Conservation (phyloP, 2,888 invertebrate genomes). For the Tenthredo mesomela region DNA sequence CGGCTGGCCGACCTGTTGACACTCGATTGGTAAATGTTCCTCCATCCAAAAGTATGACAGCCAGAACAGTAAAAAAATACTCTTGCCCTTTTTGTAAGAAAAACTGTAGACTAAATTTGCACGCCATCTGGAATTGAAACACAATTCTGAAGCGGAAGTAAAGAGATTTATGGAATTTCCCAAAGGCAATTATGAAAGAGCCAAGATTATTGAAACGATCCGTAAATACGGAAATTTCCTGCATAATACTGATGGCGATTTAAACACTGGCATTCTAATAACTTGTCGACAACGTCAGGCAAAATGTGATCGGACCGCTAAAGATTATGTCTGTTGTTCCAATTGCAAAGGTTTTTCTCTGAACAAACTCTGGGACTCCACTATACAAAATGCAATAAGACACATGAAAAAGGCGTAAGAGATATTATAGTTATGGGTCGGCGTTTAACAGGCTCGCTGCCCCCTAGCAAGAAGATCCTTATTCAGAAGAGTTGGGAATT, state of each 20-base stretch:
- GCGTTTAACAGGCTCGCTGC: constrained; percentile 55
- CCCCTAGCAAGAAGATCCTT: no score
- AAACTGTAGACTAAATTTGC: constrained; percentile 59
- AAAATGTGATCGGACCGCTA: constrained; percentile 50
- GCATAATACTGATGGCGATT: constrained; percentile 46
- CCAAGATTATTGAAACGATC: constrained; percentile 55
- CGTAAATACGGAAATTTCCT: constrained; percentile 56
- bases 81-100: constrained; percentile 54
- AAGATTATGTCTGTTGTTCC: constrained; percentile 59
- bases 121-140: constrained; percentile 57
- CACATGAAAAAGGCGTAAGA: constrained; percentile 55
- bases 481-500: no score
- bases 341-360: constrained; percentile 59
- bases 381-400: constrained; percentile 55
- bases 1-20: not conserved
- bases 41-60: not conserved
- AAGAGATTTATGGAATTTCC: constrained; percentile 55
- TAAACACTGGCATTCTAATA: constrained; percentile 59
- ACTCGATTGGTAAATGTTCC: not conserved
- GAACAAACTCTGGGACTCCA: constrained; percentile 59
- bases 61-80: not conserved
- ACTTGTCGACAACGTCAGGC: constrained; percentile 57
- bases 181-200: constrained; percentile 38
- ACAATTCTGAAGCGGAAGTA: constrained; percentile 57
- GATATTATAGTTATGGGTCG: constrained; percentile 56